Conservation (phyloP, 2,797 vertebrate genomes). For the Dendrocincla fuliginosa region DNA sequence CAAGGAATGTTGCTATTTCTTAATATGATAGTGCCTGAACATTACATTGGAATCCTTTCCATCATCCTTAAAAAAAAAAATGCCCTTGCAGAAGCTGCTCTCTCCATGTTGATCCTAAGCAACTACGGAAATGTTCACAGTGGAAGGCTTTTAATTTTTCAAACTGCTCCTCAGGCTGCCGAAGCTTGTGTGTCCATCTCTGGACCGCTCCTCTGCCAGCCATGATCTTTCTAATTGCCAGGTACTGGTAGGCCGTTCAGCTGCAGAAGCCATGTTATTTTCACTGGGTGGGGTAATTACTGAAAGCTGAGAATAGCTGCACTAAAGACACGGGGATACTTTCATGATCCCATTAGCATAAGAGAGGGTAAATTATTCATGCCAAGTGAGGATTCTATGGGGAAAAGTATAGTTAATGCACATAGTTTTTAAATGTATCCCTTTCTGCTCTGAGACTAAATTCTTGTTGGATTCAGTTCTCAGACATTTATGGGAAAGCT, state of each 20-base stretch:
- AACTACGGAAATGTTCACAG: slow-evolving; percentile 13
- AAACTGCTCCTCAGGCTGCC: background rate
- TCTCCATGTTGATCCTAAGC: background rate
- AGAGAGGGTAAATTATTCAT: slow-evolving; percentile 99
- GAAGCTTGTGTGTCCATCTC: slow-evolving; percentile 56
- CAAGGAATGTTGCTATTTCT: background rate
- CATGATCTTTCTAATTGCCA: slow-evolving; percentile 78
- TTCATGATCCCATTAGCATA: slow-evolving; percentile 99
- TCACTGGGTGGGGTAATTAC: slow-evolving; percentile 90
- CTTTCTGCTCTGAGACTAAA: slow-evolving; percentile 92
- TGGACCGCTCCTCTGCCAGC: slow-evolving; percentile 68
- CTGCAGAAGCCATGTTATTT: slow-evolving; percentile 83
- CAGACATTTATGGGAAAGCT: slow-evolving; percentile 96
- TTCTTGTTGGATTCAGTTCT: slow-evolving; percentile 98
- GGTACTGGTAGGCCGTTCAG: slow-evolving; percentile 69
- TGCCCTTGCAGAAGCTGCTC: background rate
- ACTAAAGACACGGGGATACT: slow-evolving; percentile 93
- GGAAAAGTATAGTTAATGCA: slow-evolving; percentile 99
- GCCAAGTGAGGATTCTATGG: slow-evolving; percentile 98
- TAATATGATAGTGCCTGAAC: background rate
- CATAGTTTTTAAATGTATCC: slow-evolving; percentile 99
- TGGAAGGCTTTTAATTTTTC: slow-evolving; percentile 16
- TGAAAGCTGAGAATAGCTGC: slow-evolving; percentile 97
- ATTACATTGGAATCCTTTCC: background rate
- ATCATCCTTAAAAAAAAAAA: background rate